A percentile compares a stretch with the other conserved stretches of the same genome.
Conservation (phyloP, 2,113 vertebrate species). For the Rhabdomys dilectus region DNA sequence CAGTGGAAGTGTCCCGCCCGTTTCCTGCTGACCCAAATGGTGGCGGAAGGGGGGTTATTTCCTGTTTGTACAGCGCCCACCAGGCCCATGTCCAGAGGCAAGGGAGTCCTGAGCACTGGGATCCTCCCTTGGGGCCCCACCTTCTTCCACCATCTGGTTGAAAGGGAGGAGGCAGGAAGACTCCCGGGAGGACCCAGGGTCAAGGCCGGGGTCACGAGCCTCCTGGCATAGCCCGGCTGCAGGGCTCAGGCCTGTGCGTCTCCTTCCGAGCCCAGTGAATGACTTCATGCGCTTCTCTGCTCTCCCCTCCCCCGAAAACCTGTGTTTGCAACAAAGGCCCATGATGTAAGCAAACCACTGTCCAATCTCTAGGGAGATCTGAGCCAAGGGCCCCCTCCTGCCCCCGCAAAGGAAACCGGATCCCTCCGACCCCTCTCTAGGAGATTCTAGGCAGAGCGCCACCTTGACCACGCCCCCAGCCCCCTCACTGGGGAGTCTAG, state of each 20-base stretch:
- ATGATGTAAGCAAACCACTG: not conserved
- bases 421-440: not conserved
- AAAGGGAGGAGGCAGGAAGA: not conserved
- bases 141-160: slow-evolving; percentile 63
- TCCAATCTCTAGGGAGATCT: not conserved
- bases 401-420: not conserved
- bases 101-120: not conserved
- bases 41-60: slow-evolving; percentile 42
- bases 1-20: not conserved
- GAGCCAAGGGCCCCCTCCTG: not conserved
- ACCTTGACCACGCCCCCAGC: not conserved
- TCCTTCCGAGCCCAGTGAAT: not conserved
- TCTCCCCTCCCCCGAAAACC: not conserved
- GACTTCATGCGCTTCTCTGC: not conserved
- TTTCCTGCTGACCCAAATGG: slow-evolving; percentile 65
- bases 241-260: not conserved
- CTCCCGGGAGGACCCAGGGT: not conserved
- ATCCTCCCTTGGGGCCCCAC: not conserved
- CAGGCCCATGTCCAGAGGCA: slow-evolving; percentile 49
- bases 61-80: slow-evolving; percentile 68
- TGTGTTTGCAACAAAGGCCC: not conserved
- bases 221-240: not conserved
- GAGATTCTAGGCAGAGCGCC: not conserved
- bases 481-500: not conserved
- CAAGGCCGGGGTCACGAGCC: rapidly evolving